Conservation (phyloP, 92 coral and sea anemone species). For the Epizoanthus fatuus region DNA sequence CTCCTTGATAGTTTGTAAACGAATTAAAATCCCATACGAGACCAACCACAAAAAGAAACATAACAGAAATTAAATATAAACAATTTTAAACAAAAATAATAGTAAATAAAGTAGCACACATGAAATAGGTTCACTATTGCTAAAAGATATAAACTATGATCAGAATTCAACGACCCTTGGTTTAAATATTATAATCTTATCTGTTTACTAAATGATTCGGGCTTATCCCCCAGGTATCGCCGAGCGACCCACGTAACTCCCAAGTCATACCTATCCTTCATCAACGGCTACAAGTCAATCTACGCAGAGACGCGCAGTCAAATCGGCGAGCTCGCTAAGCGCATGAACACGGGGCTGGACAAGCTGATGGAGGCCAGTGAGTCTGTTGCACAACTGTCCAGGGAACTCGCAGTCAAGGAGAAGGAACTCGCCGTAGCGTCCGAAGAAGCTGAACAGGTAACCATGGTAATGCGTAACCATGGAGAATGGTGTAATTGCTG, state of each 20-base stretch:
- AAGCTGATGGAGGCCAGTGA: slow-evolving; percentile 99
- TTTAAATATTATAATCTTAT: not conserved
- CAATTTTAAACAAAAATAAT: no score
- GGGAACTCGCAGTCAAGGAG: slow-evolving; percentile 96
- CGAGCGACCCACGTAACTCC: slow-evolving; percentile 99
- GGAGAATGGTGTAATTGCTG: not conserved
- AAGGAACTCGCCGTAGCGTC: slow-evolving; percentile 97
- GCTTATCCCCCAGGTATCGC: slow-evolving; percentile 75
- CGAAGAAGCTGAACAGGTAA: slow-evolving; percentile 93
- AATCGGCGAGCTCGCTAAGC: slow-evolving; percentile 89
- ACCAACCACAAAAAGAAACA: no score
- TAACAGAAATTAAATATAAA: no score
- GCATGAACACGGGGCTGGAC: slow-evolving; percentile 98
- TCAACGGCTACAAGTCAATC: slow-evolving; percentile 95
- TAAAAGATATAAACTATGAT: no score
- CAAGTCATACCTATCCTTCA: slow-evolving; percentile 94
- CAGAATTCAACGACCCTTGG: not conserved
- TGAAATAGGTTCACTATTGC: no score
- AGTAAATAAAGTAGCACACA: no score
- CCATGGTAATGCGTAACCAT: not conserved
- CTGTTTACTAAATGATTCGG: not conserved
- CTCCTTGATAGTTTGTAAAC: no score
- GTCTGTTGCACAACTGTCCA: slow-evolving; percentile 93
- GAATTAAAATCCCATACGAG: no score
- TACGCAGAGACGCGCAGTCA: slow-evolving; percentile 84